Conservation (phyloP, 2,113 vertebrate genomes). For the Enhydra lutris region DNA sequence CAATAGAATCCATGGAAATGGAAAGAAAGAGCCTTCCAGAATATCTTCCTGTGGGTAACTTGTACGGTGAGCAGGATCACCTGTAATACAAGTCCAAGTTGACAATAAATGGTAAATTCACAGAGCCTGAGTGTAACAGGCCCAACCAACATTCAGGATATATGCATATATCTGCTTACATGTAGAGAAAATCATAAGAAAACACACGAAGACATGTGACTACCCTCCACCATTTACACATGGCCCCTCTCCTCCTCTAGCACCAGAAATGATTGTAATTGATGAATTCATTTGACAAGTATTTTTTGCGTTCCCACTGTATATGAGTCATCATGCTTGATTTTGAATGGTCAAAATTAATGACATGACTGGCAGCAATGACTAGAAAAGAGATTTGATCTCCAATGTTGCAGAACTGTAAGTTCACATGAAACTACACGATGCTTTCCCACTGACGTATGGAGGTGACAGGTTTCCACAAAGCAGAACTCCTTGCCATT, state of each 20-base stretch:
- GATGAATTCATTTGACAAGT: neutral
- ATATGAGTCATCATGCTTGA: neutral
- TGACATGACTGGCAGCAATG: neutral
- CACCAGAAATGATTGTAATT: neutral
- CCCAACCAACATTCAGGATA: neutral
- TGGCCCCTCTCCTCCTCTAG: neutral
- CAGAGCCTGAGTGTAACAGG: neutral
- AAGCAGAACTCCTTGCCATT: neutral
- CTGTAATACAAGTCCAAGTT: neutral
- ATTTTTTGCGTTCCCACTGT: neutral
- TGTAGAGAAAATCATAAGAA: neutral
- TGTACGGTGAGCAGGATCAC: neutral
- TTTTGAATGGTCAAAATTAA: neutral
- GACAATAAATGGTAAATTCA: neutral
- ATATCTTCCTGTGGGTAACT: neutral
- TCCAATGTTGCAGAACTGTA: neutral
- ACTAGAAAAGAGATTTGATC: neutral
- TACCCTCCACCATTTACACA: neutral
- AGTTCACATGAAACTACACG: neutral
- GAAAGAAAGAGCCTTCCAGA: neutral
- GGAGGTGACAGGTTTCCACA: neutral
- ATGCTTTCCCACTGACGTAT: neutral
- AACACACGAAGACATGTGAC: neutral
- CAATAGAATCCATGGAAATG: neutral
- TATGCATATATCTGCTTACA: neutral